Conservation (phyloP, 2,113 vertebrate genomes). For the Reinhardtius hippoglossoides region DNA sequence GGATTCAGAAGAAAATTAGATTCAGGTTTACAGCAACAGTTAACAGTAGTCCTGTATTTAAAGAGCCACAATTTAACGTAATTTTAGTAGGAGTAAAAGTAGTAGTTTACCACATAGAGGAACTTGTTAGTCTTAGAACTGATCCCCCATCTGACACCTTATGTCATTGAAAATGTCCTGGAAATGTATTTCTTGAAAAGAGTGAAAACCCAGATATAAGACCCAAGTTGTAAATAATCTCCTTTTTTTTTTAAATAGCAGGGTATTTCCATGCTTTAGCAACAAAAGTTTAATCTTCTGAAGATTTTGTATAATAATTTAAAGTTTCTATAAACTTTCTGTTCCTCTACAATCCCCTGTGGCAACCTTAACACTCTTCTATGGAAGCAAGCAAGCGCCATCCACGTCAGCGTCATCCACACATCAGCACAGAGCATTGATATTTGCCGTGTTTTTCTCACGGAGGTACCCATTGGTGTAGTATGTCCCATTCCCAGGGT, state of each 20-base stretch:
- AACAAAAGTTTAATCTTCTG: not conserved
- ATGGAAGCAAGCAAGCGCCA: not conserved
- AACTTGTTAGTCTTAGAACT: too few relatives aligned
- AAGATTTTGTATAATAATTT: not conserved
- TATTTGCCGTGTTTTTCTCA: conserved; percentile 77
- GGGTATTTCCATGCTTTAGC: not conserved
- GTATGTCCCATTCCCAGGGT: conserved; percentile 84
- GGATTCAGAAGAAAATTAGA: not conserved
- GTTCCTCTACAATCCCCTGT: not conserved
- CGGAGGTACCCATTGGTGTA: conserved; percentile 81
- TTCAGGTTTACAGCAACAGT: not conserved
- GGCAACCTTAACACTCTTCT: conserved; percentile 1
- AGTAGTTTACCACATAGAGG: too few relatives aligned
- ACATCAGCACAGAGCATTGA: conserved; percentile 40
- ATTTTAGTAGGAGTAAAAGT: too few relatives aligned
- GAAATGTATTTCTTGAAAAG: not conserved
- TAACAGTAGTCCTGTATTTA: too few relatives aligned
- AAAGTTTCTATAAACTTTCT: not conserved
- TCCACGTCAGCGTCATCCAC: conserved; percentile 11
- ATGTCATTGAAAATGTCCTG: not conserved
- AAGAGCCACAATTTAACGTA: too few relatives aligned
- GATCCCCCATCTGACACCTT: too few relatives aligned
- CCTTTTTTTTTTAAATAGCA: too few relatives aligned
- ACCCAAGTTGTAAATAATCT: not conserved
- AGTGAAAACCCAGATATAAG: not conserved